These are phyloP conservation scores for Psilanteris sp. DNA, from an alignment of 1,140 invertebrate genomes.

Conservation along the genomic window DNA sequence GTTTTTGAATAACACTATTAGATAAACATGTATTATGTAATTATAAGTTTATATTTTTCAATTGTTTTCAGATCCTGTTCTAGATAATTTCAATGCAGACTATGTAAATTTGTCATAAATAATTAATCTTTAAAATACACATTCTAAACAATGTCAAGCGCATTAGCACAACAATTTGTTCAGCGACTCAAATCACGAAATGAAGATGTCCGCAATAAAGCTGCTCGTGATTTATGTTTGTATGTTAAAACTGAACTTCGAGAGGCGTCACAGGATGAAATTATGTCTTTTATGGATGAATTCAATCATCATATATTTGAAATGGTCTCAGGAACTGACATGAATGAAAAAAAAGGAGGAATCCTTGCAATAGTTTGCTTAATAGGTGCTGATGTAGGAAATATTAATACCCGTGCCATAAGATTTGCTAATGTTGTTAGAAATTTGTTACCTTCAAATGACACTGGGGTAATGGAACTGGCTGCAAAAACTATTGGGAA, in stretches of 20 bases:
- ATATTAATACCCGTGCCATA: slow-evolving; percentile 92
- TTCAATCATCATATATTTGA: slow-evolving; percentile 98
- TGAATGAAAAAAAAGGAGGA: slow-evolving; percentile 97
- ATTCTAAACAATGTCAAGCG: slow-evolving; percentile 80
- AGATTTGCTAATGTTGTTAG: slow-evolving; percentile 96
- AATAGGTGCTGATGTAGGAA: slow-evolving; percentile 94
- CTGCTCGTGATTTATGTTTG: slow-evolving; percentile 91
- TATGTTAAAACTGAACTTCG: slow-evolving; percentile 95
- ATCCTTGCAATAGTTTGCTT: slow-evolving; percentile 96
- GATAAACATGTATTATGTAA: too few relatives aligned
- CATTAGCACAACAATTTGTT: slow-evolving; percentile 89
- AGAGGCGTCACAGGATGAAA: slow-evolving; percentile 94
- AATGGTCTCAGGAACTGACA: slow-evolving; percentile 95
- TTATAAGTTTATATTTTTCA: too few relatives aligned
- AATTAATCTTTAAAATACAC: not conserved
- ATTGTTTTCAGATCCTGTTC: slow-evolving; percentile 12
- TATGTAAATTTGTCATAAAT: slow-evolving; percentile 4
- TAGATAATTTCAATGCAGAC: not conserved
- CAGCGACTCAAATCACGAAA: slow-evolving; percentile 92
- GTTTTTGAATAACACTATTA: too few relatives aligned
- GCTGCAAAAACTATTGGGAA: slow-evolving; percentile 97
- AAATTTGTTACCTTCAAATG: slow-evolving; percentile 92
- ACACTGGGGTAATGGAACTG: slow-evolving; percentile 96
- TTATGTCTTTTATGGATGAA: slow-evolving; percentile 94
- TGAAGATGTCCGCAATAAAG: slow-evolving; percentile 90